phyloP scores from a whole-genome alignment of 1,140 invertebrate species.

The Anagrus nilaparvatae region DNA sequence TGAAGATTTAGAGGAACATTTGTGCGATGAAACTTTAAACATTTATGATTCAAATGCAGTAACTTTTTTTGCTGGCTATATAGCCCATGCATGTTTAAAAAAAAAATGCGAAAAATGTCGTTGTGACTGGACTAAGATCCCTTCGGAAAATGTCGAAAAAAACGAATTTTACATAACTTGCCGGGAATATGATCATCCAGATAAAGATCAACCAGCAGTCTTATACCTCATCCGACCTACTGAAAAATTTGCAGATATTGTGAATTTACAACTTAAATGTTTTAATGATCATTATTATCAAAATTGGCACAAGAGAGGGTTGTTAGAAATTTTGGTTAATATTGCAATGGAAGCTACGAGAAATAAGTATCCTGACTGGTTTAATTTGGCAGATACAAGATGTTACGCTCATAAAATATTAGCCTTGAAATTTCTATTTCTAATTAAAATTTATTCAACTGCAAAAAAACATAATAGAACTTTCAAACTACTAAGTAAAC shows the following conservation, averaged over 20 bases:
- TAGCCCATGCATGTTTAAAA: background rate
- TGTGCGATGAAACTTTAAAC: background rate
- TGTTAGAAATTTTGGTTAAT: background rate
- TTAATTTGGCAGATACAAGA: background rate
- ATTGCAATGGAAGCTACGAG: background rate
- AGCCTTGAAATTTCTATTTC: background rate
- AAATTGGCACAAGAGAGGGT: background rate
- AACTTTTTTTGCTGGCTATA: background rate
- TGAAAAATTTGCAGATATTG: background rate
- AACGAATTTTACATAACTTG: constrained; percentile 1
- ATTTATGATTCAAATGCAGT: background rate
- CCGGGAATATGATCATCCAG: background rate
- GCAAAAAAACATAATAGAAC: constrained; percentile 1
- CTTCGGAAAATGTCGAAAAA: too few species aligned
- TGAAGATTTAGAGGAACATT: background rate
- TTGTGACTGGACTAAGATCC: too few species aligned
- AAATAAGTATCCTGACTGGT: constrained; percentile 1
- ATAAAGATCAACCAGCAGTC: background rate
- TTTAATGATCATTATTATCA: background rate
- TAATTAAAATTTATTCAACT: constrained; percentile 4
- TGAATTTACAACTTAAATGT: background rate
- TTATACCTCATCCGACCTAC: background rate
- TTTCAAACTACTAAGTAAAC: too few species aligned
- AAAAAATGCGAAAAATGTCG: background rate
- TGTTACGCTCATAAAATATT: constrained; percentile 4